Evolutionary conservation across 2,797 vertebrate species (phyloP).

Genomic region (Typhlichthys eigenmanni): DNA sequence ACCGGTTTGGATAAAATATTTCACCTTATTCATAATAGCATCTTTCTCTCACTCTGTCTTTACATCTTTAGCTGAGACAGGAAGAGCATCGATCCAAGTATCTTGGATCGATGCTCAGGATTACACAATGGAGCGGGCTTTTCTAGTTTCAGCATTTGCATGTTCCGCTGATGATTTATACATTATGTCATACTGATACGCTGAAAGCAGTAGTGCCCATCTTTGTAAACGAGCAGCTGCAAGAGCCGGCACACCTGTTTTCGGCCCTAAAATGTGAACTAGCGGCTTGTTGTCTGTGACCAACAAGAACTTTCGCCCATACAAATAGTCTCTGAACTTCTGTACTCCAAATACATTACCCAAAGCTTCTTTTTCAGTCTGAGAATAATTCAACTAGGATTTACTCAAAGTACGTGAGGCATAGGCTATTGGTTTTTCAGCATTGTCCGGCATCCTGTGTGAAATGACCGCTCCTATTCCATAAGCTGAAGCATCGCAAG

Average conservation of each 20-base stretch:
- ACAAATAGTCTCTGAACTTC: conserved; percentile 17
- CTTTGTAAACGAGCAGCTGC: conserved; percentile 1
- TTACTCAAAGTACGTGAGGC: conserved; percentile 14
- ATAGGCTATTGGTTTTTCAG: conserved; percentile 12
- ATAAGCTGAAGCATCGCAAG: conserved; percentile 13
- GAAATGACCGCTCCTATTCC: conserved; percentile 11
- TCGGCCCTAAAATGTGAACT: conserved; percentile 20
- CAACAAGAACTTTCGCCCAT: conserved; percentile 14
- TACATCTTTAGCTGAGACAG: background rate
- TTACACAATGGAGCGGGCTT: conserved; percentile 6
- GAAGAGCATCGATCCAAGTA: conserved; percentile 1
- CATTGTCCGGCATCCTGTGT: conserved; percentile 4
- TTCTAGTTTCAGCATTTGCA: background rate
- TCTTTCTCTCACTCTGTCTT: no score
- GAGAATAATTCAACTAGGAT: conserved; percentile 4
- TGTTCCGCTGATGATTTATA: background rate
- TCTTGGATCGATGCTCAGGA: no score
- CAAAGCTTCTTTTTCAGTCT: conserved; percentile 17
- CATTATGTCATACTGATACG: background rate
- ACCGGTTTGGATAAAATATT: background rate
- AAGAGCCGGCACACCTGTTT: conserved; percentile 14
- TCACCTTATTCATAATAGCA: no score
- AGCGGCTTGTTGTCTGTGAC: conserved; percentile 17
- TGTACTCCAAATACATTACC: conserved; percentile 20
- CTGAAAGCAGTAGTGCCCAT: background rate